Base-by-base conservation (phyloP, 1,140 invertebrate genomes). In the Orussus abietinus region DNA sequence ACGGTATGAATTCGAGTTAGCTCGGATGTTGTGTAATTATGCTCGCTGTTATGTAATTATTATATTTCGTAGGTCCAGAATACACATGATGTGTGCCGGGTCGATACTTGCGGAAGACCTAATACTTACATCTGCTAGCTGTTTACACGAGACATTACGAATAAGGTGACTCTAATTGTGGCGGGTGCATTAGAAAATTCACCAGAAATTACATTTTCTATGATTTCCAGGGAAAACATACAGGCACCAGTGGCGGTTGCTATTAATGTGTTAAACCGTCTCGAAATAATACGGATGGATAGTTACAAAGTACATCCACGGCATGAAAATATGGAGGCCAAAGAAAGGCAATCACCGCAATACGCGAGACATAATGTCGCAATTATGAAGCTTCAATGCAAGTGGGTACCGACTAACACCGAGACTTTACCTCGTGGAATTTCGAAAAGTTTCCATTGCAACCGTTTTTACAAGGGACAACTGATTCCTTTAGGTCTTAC, bases 111-210 rank as follows among this genome's bases (percentile, higher is more conserved):
- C 39, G 13, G 37, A 42, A 21, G 47, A 45, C 45, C 53, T 43
- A 40, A 46, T 65, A 20, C 44, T 53, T 12, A 61, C 58, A 45
- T 61, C 58, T 38, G 57, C 58, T 42, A 53, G 49, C 42, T 59
- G 56, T 38, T 34, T 58, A 15, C 45, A 45, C 29, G 49, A 57
- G 45, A 49, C 48, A 11, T 46, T 45, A 30, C 39, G 45, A 44
- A 53, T 62, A 25, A 59, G 52, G 49, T 53, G 33, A 12, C 40
- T 46, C 22, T n/a, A 25, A n/a, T 25, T n/a, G 22, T n/a, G n/a
- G n/a, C n/a, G n/a, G n/a, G n/a, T n/a, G n/a, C n/a, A n/a, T n/a
- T n/a, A n/a, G n/a, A n/a, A n/a, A n/a, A n/a, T n/a, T n/a, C n/a
- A n/a, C n/a, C n/a, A n/a, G n/a, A n/a, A n/a, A n/a, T n/a, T n/a